A percentile compares a stretch with the other conserved stretches of the same genome.
Evolutionary conservation across 1,140 invertebrate species (phyloP).

Genomic region (Calycopis cecrops): DNA sequence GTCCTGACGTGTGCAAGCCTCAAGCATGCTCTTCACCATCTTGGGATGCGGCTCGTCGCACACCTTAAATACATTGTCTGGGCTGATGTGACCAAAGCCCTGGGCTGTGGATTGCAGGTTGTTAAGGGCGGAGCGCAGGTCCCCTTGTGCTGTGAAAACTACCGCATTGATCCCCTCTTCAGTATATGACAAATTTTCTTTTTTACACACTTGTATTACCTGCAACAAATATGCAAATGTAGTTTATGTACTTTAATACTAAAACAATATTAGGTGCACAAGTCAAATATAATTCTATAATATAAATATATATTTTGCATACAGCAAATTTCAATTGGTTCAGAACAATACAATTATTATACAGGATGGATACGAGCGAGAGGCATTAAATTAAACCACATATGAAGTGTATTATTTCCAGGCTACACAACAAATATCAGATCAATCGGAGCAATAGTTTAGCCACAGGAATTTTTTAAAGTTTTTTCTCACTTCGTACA

Average conservation of each 20-base stretch:
- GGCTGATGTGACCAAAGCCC: slow-evolving; percentile 94
- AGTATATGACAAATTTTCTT: slow-evolving; percentile 85
- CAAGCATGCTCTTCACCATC: slow-evolving; percentile 93
- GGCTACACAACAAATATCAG: too few species aligned
- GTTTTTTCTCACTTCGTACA: too few species aligned
- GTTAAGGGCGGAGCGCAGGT: slow-evolving; percentile 98
- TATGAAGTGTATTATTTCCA: too few species aligned
- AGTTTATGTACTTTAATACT: not conserved
- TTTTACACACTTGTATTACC: slow-evolving; percentile 76
- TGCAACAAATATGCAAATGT: slow-evolving; percentile 31
- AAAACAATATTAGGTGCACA: too few species aligned
- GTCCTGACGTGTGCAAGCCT: slow-evolving; percentile 87
- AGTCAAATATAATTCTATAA: too few species aligned
- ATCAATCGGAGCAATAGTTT: too few species aligned
- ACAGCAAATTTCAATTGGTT: slow-evolving; percentile 1
- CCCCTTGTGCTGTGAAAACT: slow-evolving; percentile 98
- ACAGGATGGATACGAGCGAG: too few species aligned
- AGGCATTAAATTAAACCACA: too few species aligned
- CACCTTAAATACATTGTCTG: slow-evolving; percentile 99
- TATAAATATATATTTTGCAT: too few species aligned
- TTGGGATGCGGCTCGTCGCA: slow-evolving; percentile 99
- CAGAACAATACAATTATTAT: not conserved
- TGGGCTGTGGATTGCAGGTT: slow-evolving; percentile 98
- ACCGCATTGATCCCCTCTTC: slow-evolving; percentile 97
- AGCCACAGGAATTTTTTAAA: too few species aligned